These are phyloP conservation scores for Ricordea florida DNA, from an alignment of 92 coral and sea anemone species.

Conservation along the genomic window DNA sequence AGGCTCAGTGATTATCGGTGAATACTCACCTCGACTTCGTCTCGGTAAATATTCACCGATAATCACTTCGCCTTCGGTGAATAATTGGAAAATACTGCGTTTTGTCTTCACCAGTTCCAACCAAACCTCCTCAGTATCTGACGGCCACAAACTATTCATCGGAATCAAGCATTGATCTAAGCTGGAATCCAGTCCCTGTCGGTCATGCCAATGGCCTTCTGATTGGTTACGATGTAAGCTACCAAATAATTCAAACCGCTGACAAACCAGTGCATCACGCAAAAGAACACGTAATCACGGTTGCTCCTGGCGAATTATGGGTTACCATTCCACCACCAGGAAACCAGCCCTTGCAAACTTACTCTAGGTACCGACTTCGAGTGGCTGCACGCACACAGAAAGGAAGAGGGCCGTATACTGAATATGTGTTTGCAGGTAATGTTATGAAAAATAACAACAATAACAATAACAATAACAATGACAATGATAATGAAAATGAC, in stretches of 20 bases:
- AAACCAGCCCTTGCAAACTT: slow-evolving; percentile 26
- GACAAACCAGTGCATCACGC: background rate
- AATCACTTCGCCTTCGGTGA: no score
- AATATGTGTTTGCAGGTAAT: slow-evolving; percentile 10
- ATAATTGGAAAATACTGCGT: no score
- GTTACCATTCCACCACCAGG: background rate
- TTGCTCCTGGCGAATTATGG: background rate
- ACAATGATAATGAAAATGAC: background rate
- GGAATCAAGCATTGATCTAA: background rate
- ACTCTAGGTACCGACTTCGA: slow-evolving; percentile 20
- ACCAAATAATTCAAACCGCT: slow-evolving; percentile 8
- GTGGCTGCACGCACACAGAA: slow-evolving; percentile 23
- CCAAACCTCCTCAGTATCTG: slow-evolving; percentile 12
- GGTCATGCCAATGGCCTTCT: slow-evolving; percentile 45
- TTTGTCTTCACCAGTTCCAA: slow-evolving; percentile 55
- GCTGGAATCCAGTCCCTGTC: slow-evolving; percentile 42
- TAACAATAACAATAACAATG: background rate
- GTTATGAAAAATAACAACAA: background rate
- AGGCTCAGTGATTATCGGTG: no score
- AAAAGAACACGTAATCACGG: background rate
- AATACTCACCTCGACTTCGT: no score
- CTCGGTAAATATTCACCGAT: no score
- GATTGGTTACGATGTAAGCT: slow-evolving; percentile 20
- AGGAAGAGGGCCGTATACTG: slow-evolving; percentile 39
- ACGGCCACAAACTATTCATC: slow-evolving; percentile 37